A percentile compares a stretch with the other conserved stretches of the same genome.
Evolutionary conservation across 2,888 invertebrate genomes (phyloP).

Genomic region (Drosophila infuscata): DNA sequence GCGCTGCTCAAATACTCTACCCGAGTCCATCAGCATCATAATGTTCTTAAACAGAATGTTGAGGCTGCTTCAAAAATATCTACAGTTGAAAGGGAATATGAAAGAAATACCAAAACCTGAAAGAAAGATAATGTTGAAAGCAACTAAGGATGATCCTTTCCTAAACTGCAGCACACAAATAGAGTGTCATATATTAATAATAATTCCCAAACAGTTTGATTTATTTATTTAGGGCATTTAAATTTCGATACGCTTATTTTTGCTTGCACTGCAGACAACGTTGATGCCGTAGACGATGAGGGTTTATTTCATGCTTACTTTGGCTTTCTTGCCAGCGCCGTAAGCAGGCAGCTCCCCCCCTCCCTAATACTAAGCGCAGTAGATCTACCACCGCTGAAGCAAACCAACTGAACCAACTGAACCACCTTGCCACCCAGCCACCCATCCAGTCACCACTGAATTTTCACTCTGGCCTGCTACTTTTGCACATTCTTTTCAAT

Average conservation of each 20-base stretch:
- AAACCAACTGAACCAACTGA: conserved; percentile 1
- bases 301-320: conserved; percentile 80
- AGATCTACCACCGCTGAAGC: conserved; percentile 41
- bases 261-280: conserved; percentile 63
- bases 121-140: not conserved
- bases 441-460: conserved; percentile 35
- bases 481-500: conserved; percentile 82
- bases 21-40: not conserved
- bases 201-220: not conserved
- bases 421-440: conserved; percentile 6
- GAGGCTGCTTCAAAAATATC: not conserved
- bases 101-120: not conserved
- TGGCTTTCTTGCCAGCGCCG: conserved; percentile 67
- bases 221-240: conserved; percentile 29
- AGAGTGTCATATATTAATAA: not conserved
- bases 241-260: conserved; percentile 14
- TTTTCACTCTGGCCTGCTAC: conserved; percentile 63
- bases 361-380: conserved; percentile 30
- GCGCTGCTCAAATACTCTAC: conserved; percentile 35
- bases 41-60: not conserved
- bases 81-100: not conserved
- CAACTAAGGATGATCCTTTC: not conserved
- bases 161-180: not conserved
- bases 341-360: conserved; percentile 46
- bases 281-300: conserved; percentile 60